A percentile compares a stretch with the other conserved stretches of the same genome.
Conservation (phyloP, 2,113 vertebrate species). For the Bolborhynchus lineola region DNA sequence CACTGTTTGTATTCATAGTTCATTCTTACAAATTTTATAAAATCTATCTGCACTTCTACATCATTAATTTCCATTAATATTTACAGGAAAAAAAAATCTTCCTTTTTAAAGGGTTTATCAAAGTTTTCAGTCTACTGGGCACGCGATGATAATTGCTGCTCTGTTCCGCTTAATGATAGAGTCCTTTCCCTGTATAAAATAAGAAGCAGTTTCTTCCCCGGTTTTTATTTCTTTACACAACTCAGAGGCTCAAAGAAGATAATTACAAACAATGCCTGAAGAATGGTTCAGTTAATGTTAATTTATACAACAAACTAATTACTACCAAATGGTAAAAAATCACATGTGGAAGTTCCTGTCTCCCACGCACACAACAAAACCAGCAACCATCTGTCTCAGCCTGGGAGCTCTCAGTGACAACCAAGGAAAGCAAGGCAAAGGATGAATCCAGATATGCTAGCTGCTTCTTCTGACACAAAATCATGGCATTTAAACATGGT, state of each 20-base stretch:
- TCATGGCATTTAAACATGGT: background rate
- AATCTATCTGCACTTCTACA: slow-evolving; percentile 28
- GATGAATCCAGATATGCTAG: slow-evolving; percentile 11
- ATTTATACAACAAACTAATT: slow-evolving; percentile 99
- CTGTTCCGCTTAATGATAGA: slow-evolving; percentile 75
- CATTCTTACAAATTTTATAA: background rate
- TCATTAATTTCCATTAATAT: slow-evolving; percentile 26
- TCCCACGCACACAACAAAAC: slow-evolving; percentile 88
- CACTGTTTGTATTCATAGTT: background rate
- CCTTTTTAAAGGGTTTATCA: background rate
- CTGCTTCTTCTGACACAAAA: slow-evolving; percentile 46
- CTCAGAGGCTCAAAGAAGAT: slow-evolving; percentile 81
- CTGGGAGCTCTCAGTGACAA: slow-evolving; percentile 72
- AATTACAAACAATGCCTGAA: slow-evolving; percentile 88
- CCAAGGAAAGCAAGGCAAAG: slow-evolving; percentile 42
- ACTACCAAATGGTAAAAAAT: slow-evolving; percentile 93
- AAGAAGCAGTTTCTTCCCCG: slow-evolving; percentile 61
- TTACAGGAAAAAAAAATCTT: background rate
- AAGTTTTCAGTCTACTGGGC: slow-evolving; percentile 62
- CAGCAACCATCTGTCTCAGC: slow-evolving; percentile 82
- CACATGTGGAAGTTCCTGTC: slow-evolving; percentile 90
- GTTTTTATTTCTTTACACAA: slow-evolving; percentile 72
- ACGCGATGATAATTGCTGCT: slow-evolving; percentile 56
- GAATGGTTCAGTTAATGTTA: slow-evolving; percentile 95
- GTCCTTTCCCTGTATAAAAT: slow-evolving; percentile 63